Evolutionary conservation across 2,888 invertebrate genomes (phyloP).

Genomic region (Furcula furcula): DNA sequence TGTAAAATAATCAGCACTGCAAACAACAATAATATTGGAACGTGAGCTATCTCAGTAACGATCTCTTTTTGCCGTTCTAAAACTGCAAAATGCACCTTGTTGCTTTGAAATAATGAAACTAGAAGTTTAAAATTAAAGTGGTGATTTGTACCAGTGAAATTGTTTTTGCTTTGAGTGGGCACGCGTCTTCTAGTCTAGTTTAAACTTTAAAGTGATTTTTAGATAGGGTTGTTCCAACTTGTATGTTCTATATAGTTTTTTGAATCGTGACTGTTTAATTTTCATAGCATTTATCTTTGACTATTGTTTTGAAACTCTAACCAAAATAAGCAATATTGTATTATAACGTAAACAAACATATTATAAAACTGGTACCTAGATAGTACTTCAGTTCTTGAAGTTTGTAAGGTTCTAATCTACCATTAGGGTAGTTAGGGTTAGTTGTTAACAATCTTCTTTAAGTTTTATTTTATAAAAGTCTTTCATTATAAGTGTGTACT

Average conservation of each 20-base stretch:
- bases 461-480: too few species aligned
- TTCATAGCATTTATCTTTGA: conserved; percentile 1
- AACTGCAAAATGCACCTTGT: conserved; percentile 24
- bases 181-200: conserved; percentile 59
- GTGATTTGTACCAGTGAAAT: conserved; percentile 53
- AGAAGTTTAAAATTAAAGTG: conserved; percentile 22
- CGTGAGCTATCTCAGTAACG: conserved; percentile 51
- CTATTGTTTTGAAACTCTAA: too few species aligned
- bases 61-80: conserved; percentile 7
- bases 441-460: too few species aligned
- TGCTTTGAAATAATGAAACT: conserved; percentile 6
- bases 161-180: conserved; percentile 57
- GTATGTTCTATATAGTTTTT: conserved; percentile 15
- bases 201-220: conserved; percentile 41
- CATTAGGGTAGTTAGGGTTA: too few species aligned
- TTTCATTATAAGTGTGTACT: too few species aligned
- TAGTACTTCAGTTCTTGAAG: too few species aligned
- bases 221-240: conserved; percentile 39
- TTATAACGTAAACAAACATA: too few species aligned
- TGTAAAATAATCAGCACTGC: conserved; percentile 59
- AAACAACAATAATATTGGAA: conserved; percentile 63
- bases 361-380: too few species aligned
- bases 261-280: conserved; percentile 12
- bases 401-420: too few species aligned
- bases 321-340: too few species aligned